These are phyloP conservation scores for Hormaphis cornu DNA, from an alignment of 1,140 invertebrate species.

Conservation along the genomic window DNA sequence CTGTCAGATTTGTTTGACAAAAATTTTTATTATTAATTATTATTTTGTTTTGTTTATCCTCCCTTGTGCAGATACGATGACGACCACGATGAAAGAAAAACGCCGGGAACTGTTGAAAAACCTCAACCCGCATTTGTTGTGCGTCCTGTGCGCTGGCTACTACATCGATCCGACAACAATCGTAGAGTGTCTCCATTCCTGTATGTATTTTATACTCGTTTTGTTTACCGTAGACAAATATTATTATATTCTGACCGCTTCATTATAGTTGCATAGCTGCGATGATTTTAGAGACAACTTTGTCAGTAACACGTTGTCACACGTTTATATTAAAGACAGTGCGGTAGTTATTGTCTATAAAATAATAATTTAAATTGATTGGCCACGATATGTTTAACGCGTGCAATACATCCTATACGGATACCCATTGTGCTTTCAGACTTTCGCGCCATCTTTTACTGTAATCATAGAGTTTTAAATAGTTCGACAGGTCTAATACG, in stretches of 20 bases:
- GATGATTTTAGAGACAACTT: too few species aligned
- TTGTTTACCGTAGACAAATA: neutral
- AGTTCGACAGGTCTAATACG: too few species aligned
- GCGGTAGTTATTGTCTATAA: neutral
- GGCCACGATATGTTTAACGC: too few species aligned
- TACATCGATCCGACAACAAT: conserved; percentile 91
- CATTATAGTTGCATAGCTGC: too few species aligned
- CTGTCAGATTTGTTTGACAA: conserved; percentile 24
- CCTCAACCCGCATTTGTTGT: conserved; percentile 57
- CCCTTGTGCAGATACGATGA: neutral
- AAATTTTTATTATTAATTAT: conserved; percentile 9
- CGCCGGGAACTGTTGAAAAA: conserved; percentile 39
- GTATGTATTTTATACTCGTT: conserved; percentile 50
- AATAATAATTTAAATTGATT: neutral
- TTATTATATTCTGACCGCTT: too few species aligned
- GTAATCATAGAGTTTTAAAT: too few species aligned
- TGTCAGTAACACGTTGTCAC: neutral
- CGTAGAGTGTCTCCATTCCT: conserved; percentile 88
- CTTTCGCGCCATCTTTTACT: too few species aligned
- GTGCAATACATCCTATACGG: too few species aligned
- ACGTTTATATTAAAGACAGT: neutral
- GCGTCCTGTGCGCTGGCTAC: conserved; percentile 81
- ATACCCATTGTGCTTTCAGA: too few species aligned
- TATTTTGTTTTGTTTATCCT: neutral
- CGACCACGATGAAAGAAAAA: neutral